Evolutionary conservation across 1,140 invertebrate species (phyloP).

Genomic region (Bombyx mandarina): DNA sequence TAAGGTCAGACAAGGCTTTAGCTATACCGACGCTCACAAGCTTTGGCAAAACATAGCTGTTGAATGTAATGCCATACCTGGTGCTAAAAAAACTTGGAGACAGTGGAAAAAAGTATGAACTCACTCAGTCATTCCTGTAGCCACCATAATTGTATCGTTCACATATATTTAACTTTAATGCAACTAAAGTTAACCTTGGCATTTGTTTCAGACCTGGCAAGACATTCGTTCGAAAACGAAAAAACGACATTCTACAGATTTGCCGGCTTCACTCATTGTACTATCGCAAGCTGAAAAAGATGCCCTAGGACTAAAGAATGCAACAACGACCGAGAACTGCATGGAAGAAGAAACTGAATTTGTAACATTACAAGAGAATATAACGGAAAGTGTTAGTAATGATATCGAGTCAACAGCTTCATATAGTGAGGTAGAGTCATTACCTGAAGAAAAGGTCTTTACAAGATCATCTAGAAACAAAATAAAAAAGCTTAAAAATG

Average conservation of each 20-base stretch:
- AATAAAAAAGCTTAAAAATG: constrained; percentile 24
- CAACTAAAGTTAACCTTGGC: no score
- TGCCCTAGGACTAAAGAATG: constrained; percentile 35
- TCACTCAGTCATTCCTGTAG: no score
- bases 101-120: constrained; percentile 54
- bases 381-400: constrained; percentile 30
- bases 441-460: constrained; percentile 42
- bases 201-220: constrained; percentile 52
- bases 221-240: constrained; percentile 51
- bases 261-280: constrained; percentile 25
- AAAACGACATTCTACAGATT: constrained; percentile 32
- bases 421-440: constrained; percentile 41
- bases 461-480: constrained; percentile 19
- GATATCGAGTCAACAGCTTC: constrained; percentile 23
- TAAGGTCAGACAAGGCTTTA: constrained; percentile 47
- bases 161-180: no score
- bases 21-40: constrained; percentile 44
- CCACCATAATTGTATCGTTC: no score
- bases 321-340: constrained; percentile 21
- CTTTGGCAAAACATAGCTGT: constrained; percentile 50
- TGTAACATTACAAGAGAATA: constrained; percentile 27
- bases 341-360: constrained; percentile 29
- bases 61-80: constrained; percentile 52
- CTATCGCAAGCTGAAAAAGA: constrained; percentile 40
- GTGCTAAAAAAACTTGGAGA: constrained; percentile 54